phyloP scores from a whole-genome alignment of 2,113 vertebrate species.

The Cyanoramphus novaezelandiae region DNA sequence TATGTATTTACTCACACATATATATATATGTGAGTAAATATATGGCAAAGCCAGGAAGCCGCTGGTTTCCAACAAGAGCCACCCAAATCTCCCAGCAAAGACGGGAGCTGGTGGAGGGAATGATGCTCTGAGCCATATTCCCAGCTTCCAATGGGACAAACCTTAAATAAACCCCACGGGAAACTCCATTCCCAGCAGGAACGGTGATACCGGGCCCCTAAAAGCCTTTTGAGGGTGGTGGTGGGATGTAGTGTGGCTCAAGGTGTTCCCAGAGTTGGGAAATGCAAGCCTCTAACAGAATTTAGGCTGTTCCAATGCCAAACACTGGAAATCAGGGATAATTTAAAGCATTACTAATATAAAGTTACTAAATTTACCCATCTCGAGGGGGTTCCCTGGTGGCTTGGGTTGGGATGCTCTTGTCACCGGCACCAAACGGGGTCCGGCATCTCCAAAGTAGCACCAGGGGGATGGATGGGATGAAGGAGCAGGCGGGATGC shows the following conservation, averaged over 20 bases:
- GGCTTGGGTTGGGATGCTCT: background rate
- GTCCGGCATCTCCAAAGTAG: background rate
- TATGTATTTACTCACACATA: background rate
- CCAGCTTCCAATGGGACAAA: background rate
- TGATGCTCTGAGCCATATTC: background rate
- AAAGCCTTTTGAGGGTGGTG: rapidly evolving
- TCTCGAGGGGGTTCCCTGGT: background rate
- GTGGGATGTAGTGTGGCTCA: rapidly evolving
- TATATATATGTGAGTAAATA: background rate
- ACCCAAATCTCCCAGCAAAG: rapidly evolving
- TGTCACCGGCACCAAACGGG: rapidly evolving
- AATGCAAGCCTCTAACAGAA: background rate
- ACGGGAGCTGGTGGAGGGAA: rapidly evolving
- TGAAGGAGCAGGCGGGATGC: background rate
- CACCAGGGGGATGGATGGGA: background rate
- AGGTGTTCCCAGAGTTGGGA: background rate
- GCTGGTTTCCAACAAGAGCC: rapidly evolving
- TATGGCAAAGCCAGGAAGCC: background rate
- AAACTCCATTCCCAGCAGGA: background rate
- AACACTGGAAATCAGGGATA: background rate
- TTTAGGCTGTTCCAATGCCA: background rate
- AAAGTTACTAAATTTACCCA: background rate
- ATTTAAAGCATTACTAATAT: background rate
- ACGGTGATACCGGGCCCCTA: rapidly evolving
- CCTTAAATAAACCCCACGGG: rapidly evolving